Conservation (phyloP, 2,888 invertebrate genomes). For the Nomada fabriciana region DNA sequence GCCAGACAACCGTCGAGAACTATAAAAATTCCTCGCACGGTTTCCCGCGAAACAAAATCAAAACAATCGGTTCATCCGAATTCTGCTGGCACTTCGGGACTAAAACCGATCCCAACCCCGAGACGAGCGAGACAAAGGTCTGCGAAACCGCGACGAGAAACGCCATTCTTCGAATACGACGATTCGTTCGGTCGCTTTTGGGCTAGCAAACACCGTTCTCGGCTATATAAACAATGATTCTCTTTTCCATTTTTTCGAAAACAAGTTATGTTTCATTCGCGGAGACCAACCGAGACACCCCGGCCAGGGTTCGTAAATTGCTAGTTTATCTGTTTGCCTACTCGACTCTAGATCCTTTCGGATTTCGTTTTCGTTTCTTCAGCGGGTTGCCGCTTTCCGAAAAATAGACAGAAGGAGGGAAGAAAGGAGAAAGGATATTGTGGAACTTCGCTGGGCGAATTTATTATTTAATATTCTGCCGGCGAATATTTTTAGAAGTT, state of each 20-base stretch:
- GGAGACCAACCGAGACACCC: background rate
- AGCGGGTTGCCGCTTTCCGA: background rate
- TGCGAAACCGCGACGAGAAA: conserved; percentile 1
- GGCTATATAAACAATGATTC: background rate
- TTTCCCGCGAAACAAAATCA: conserved; percentile 62
- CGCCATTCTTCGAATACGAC: background rate
- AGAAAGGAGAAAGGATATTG: no score
- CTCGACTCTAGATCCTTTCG: conserved; percentile 12
- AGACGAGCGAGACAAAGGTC: conserved; percentile 52
- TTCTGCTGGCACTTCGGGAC: conserved; percentile 48
- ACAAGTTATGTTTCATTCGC: background rate
- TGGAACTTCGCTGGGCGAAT: no score
- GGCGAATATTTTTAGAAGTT: no score
- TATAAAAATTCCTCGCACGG: conserved; percentile 72
- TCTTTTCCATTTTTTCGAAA: background rate
- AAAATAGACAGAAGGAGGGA: no score
- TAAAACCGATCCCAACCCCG: conserved; percentile 18
- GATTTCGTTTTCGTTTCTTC: background rate
- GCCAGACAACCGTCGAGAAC: conserved; percentile 37
- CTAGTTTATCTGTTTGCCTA: background rate
- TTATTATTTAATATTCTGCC: no score
- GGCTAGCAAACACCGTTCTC: background rate
- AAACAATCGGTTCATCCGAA: conserved; percentile 70
- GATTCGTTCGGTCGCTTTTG: background rate
- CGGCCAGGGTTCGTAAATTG: background rate